Conservation (phyloP, 2,113 vertebrate genomes). For the Trematocara zebra region DNA sequence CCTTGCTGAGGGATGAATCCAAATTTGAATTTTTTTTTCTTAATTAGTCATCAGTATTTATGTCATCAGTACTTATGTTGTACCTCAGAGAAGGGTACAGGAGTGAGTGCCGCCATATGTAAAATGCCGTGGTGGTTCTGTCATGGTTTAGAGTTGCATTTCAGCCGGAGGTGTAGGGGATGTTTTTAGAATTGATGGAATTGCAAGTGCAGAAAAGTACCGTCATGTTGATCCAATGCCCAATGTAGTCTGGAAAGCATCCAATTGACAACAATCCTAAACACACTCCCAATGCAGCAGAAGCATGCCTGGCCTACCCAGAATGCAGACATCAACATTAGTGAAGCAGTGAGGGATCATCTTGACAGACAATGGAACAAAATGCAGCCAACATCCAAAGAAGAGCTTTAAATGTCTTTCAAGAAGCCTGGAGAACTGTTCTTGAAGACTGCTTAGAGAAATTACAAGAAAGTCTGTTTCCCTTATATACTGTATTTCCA, state of each 20-base stretch:
- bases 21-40: neutral
- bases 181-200: neutral
- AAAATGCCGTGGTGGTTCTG: neutral
- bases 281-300: neutral
- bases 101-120: neutral
- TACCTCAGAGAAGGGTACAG: neutral
- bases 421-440: neutral
- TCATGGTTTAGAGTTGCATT: neutral
- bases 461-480: neutral
- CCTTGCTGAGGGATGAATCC: neutral
- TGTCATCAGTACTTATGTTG: neutral
- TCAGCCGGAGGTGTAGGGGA: neutral
- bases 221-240: neutral
- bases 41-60: neutral
- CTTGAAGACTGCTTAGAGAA: neutral
- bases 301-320: neutral
- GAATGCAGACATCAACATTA: neutral
- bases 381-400: neutral
- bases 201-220: neutral
- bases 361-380: neutral
- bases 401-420: neutral
- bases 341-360: neutral
- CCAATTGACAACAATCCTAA: neutral
- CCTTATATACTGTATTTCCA: neutral
- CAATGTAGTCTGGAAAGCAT: neutral